Base-by-base conservation (phyloP, 2,797 vertebrate species). In the Catamblyrhynchus diadema region DNA sequence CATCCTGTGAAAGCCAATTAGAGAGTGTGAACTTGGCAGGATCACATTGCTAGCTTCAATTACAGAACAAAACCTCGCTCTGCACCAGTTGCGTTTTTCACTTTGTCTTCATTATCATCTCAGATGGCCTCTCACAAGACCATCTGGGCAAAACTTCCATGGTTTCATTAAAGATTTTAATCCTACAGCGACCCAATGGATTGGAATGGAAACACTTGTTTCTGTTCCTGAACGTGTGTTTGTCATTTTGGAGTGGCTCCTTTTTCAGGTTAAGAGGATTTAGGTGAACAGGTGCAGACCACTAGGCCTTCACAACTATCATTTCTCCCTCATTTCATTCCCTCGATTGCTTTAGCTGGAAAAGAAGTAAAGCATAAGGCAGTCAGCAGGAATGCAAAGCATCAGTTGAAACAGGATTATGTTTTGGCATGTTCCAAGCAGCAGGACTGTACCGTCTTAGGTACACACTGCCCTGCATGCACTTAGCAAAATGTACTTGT, bases 1-100 rank as follows among this genome's bases (percentile, higher is more conserved):
- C 99, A 21, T 99, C 99, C 99, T 99, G 88, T 25, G 53, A 96
- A 96, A 94, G 87, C 45, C 97, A 96, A 93, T 66, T 32, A 92
- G 61, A 97, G 94, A 97, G 91, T 32, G 9, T 96, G 94, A 96
- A 54, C 85, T 82, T 62, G 91, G 94, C 93, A 96, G 88, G 42
- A 64, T 53, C 56, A 2, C 33, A 1, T 0, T 10, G 54, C 39
- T 61, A 10, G 65, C 53, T 62, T 25, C 59, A 83, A 44, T 62
- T 16, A 47, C 86, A 89, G 59, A 73, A 85, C 70, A 78, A 87
- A 82, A 42, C 75, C 80, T 24, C 59, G 14, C 74, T 42, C 57
- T 35, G 42, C 28, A 70, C 37, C 41, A 20, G 45, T 57, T 1
- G 0, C 71, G 75, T 42, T n/a, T 51, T 61, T 67, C 75, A n/a